Evolutionary conservation across 2,888 invertebrate genomes (phyloP), one percentile per base, ranked within the genome.

Genomic region (Hetaerina titia): DNA sequence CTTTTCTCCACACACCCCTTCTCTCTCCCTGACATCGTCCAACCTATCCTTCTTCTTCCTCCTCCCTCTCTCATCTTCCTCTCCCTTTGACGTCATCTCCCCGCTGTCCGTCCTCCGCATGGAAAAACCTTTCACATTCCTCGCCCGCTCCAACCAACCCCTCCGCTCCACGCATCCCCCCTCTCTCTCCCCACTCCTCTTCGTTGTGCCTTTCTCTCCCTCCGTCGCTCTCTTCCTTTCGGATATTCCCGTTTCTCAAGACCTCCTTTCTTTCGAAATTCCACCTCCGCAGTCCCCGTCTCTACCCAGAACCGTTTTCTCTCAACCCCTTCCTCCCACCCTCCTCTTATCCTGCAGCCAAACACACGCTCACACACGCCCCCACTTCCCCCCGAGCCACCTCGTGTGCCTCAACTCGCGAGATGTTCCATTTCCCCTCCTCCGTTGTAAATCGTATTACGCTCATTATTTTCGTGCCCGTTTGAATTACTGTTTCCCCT

Each of bases 211-310:
- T 45, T 45, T 45, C 45, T 45, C 69, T 69, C 81, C 22, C n/a
- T 31, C 81, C n/a, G 13, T 31, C 31, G 17, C 31, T 31, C 81
- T 81, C 81, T 81, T 81, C 31, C 81, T n/a, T 31, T 81, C 81
- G 81, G n/a, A 22, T 81, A 81, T 81, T 81, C n/a, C 81, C 81
- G 81, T 81, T 81, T 81, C 81, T 81, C 81, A n/a, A 81, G 81
- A n/a, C 89, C n/a, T 89, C 89, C 89, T 58, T 89, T 58, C 89
- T 58, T 89, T 58, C 89, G 56, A 45, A 57, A 56, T 89, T 17
- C 89, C 56, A 56, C 56, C 22, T 17, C 89, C 81, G n/a, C n/a
- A n/a, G 19, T n/a, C 69, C 6, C 69, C n/a, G 15, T 69, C 13
- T 69, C n/a, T 69, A 7, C 69, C n/a, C 69, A 19, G 19, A 19